Base-by-base conservation (phyloP, 2,113 vertebrate species). In the Excalfactoria chinensis region DNA sequence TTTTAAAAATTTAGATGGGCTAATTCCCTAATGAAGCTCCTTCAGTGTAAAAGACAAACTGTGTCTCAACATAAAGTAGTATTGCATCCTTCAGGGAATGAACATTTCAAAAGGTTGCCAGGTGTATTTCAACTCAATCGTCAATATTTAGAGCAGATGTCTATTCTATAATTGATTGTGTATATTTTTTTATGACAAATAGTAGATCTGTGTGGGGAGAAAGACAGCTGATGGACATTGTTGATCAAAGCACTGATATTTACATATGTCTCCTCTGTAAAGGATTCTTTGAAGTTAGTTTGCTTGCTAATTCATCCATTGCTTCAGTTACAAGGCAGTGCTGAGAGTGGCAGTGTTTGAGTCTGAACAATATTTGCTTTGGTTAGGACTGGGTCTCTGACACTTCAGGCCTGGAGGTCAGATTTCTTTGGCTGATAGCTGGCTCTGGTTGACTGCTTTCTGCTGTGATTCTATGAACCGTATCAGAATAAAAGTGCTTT, bases 221-320 rank as follows among this genome's bases (percentile, higher is more conserved):
- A 93, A 92, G 84, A 86, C 8, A 41, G 25, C 37, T 93, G 87
- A 91, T 88, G 70, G 46, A 59, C 64, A 22, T 16, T 93, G 60
- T 93, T 93, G 88, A 72, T 95, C 78, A 93, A 95, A 86, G n/a
- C n/a, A 75, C 37, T 80, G 28, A 40, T 92, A 68, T 93, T 93
- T 86, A 88, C 75, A 53, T 83, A 62, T 63, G n/a, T 63, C 72
- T 83, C 89, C 69, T 89, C 16, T 51, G 13, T 56, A 90, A 79
- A 19, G 53, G 53, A 86, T 37, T 4, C n/a, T 92, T 85, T 68
- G 82, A 90, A 89, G 7, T 85, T 58, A 77, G 30, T 81, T 8
- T 40, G 25, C 66, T 55, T 88, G 32, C 48, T 77, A 83, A 83
- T 92, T 95, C 71, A 53, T 58, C 86, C 18, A 21, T 40, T 11